Conservation (phyloP, 2,113 vertebrate species). For the Marmota flaviventris region DNA sequence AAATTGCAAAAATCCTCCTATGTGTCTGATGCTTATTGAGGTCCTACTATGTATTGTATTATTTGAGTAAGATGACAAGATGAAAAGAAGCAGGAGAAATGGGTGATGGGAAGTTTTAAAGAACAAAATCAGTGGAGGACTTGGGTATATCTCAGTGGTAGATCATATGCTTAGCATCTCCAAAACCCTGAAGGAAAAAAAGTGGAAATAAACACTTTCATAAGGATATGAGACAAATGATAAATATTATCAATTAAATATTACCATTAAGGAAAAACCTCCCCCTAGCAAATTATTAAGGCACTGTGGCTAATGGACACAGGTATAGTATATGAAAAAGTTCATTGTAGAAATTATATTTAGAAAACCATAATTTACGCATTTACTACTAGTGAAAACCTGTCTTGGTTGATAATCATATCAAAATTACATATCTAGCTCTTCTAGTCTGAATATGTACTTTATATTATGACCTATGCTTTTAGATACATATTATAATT, state of each 20-base stretch:
- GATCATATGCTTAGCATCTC: too few relatives aligned
- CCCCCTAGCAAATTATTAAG: not conserved
- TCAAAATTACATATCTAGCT: constrained; percentile 16
- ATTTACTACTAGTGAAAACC: not conserved
- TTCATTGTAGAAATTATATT: not conserved
- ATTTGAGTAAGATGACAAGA: not conserved
- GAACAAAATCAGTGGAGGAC: not conserved
- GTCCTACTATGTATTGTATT: not conserved
- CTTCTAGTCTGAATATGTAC: not conserved
- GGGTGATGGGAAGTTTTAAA: not conserved
- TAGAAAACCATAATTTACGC: constrained; percentile 16
- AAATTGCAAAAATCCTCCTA: not conserved
- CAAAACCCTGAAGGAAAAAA: not conserved
- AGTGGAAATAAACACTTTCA: not conserved
- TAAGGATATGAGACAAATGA: constrained; percentile 20
- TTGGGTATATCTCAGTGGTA: too few relatives aligned
- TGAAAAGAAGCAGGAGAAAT: constrained; percentile 12
- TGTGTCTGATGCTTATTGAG: not conserved
- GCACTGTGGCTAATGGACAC: not conserved
- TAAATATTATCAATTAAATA: constrained; percentile 5
- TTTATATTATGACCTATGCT: not conserved
- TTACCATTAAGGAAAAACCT: not conserved
- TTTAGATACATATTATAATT: not conserved
- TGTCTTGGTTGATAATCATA: not conserved
- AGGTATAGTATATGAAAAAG: not conserved